These are phyloP conservation scores for Drosophila ochracea DNA, from an alignment of 2,888 invertebrate species.

Conservation along the genomic window DNA sequence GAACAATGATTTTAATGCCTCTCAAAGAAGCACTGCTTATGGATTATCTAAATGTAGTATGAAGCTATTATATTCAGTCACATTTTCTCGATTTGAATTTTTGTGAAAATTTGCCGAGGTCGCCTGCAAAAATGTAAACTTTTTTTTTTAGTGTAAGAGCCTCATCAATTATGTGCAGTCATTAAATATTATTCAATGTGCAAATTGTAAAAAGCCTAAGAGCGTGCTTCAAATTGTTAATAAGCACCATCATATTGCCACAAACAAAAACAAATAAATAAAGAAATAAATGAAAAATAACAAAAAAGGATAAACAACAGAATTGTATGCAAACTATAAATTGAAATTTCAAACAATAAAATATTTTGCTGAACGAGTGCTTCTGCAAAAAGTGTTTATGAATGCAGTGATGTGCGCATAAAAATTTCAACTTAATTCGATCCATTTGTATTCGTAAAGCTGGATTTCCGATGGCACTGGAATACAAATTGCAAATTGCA, in stretches of 20 bases:
- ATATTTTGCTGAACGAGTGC: slow-evolving; percentile 9
- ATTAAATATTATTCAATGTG: slow-evolving; percentile 26
- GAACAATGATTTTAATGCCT: background rate
- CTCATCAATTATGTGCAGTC: slow-evolving; percentile 42
- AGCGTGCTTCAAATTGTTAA: slow-evolving; percentile 45
- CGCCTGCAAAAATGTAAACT: background rate
- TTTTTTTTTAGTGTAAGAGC: background rate
- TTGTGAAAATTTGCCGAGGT: background rate
- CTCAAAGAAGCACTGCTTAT: background rate
- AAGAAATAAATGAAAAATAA: slow-evolving; percentile 7
- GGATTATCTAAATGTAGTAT: background rate
- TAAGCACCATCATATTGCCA: slow-evolving; percentile 28
- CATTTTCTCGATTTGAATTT: background rate
- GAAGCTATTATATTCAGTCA: background rate
- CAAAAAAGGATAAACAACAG: slow-evolving; percentile 4
- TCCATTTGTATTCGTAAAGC: slow-evolving; percentile 62
- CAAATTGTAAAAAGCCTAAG: slow-evolving; percentile 28
- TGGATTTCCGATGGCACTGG: slow-evolving; percentile 30
- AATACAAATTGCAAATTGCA: slow-evolving; percentile 59
- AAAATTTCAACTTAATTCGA: slow-evolving; percentile 78
- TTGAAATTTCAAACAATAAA: slow-evolving; percentile 50
- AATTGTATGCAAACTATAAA: slow-evolving; percentile 45
- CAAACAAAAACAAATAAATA: slow-evolving; percentile 11
- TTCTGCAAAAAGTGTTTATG: slow-evolving; percentile 58
- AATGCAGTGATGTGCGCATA: slow-evolving; percentile 73